Conservation (phyloP, 92 coral and sea anemone species). For the Plumapathes pennacea region DNA sequence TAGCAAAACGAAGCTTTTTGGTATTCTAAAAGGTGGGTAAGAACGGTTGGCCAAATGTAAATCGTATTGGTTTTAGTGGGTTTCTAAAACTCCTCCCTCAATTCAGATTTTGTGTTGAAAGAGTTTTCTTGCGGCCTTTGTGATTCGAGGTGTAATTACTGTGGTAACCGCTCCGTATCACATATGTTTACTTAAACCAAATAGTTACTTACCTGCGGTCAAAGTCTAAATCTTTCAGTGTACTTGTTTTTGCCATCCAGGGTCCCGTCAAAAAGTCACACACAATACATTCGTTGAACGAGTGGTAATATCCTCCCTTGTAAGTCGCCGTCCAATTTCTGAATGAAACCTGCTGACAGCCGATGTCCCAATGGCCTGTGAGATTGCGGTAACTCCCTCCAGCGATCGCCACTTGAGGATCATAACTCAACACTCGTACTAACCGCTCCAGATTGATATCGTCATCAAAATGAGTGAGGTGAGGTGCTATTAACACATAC, state of each 20-base stretch:
- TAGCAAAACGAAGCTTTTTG: too few species aligned
- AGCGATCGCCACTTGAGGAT: constrained; percentile 65
- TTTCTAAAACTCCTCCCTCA: too few species aligned
- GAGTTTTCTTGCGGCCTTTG: too few species aligned
- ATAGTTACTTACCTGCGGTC: constrained; percentile 68
- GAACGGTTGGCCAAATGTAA: too few species aligned
- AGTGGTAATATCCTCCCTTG: constrained; percentile 82
- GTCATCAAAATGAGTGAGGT: constrained; percentile 48
- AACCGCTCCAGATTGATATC: constrained; percentile 47
- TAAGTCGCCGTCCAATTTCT: constrained; percentile 81
- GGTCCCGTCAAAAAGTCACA: constrained; percentile 90
- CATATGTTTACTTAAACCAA: too few species aligned
- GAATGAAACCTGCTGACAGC: constrained; percentile 81
- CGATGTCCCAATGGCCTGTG: constrained; percentile 89
- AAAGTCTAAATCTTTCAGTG: constrained; percentile 46
- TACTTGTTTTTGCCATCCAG: constrained; percentile 80
- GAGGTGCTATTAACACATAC: constrained; percentile 22
- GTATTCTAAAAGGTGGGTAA: too few species aligned
- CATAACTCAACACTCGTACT: constrained; percentile 68
- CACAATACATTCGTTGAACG: constrained; percentile 80
- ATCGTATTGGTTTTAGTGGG: too few species aligned
- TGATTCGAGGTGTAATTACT: too few species aligned
- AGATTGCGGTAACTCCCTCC: constrained; percentile 84
- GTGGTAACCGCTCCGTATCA: too few species aligned
- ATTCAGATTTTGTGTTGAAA: too few species aligned